These are phyloP conservation scores for Brachyistius frenatus DNA, from an alignment of 2,113 vertebrate genomes.

Conservation along the genomic window DNA sequence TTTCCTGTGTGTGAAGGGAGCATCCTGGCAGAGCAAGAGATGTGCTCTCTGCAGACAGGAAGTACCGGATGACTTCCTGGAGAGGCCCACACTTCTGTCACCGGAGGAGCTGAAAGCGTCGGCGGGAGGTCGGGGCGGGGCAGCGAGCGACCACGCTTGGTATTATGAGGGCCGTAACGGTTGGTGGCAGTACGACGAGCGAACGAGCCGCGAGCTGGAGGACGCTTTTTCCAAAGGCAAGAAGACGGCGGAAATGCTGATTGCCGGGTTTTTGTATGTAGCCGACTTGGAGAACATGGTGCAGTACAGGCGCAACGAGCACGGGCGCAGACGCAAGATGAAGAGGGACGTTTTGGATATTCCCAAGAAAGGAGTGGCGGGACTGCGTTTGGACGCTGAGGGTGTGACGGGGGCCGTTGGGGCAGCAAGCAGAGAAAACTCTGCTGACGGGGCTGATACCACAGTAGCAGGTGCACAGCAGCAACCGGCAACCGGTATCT, in stretches of 20 bases:
- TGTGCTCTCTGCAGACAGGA: conserved; percentile 98
- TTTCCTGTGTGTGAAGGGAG: conserved; percentile 98
- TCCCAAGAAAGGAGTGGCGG: conserved; percentile 98
- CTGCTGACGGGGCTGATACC: conserved; percentile 93
- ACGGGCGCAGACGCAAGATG: conserved; percentile 95
- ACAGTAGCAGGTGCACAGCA: conserved; percentile 67
- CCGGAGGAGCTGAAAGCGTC: conserved; percentile 96
- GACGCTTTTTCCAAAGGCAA: conserved; percentile 97
- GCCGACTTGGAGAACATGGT: conserved; percentile 99
- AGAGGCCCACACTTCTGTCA: conserved; percentile 96
- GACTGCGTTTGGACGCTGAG: conserved; percentile 95
- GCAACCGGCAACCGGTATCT: conserved; percentile 60
- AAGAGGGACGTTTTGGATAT: conserved; percentile 97
- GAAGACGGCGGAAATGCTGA: conserved; percentile 98
- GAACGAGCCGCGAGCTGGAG: conserved; percentile 97
- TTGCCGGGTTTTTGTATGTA: conserved; percentile 97
- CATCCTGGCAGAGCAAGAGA: conserved; percentile 98
- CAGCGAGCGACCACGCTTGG: conserved; percentile 94
- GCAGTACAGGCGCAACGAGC: conserved; percentile 98
- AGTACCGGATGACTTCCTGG: conserved; percentile 98
- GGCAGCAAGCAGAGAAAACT: conserved; percentile 88
- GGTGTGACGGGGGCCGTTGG: conserved; percentile 81
- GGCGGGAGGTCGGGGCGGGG: conserved; percentile 88
- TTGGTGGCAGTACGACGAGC: conserved; percentile 99
- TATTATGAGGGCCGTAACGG: conserved; percentile 99